Evolutionary conservation across 1,140 invertebrate species (phyloP), one percentile per base, ranked within the genome.

Genomic region (Drosophila bifasciata): DNA sequence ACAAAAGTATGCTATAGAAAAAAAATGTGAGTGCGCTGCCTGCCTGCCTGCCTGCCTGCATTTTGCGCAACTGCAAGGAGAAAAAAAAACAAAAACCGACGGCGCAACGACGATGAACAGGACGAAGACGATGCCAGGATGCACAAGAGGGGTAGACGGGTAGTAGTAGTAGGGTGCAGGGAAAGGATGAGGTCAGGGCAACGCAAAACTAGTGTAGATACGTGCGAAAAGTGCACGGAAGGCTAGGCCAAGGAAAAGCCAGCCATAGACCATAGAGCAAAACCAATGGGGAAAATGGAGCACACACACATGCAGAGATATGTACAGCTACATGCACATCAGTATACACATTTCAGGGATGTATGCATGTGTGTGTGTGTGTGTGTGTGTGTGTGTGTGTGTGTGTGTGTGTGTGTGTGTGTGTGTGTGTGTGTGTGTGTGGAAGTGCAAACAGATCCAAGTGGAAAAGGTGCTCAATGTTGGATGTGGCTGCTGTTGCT

Each of bases 171-270:
- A 2, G n/a, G 3, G 13, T n/a, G 4, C 3, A 17, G 60, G 32
- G 39, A 25, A 44, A 11, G 19, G 60, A 44, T 53, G 58, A 36
- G 64, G 64, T 68, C 39, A 66, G 41, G 46, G 39, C 41, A 44
- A 48, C 53, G 69, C 59, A 72, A 63, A 79, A 76, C 60, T 83
- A 74, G 79, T 83, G 75, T 84, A 83, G 79, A 83, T 78, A 83
- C 69, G 79, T 83, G 79, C 69, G 60, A 78, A 70, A 78, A 78
- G 62, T 70, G 79, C 69, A 70, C 32, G 32, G 11, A 36, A 36
- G 68, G 79, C 57, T 50, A 57, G 52, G 53, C 53, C 53, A 67
- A 63, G 66, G 70, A 73, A 75, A 66, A 81, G 63, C 55, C 57
- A 64, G 73, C 55, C 59, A 72, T 55, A 39, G 25, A 16, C 9